Evolutionary conservation across 2,113 vertebrate species (phyloP).

Genomic region (Sphaerodactylus townsendi): DNA sequence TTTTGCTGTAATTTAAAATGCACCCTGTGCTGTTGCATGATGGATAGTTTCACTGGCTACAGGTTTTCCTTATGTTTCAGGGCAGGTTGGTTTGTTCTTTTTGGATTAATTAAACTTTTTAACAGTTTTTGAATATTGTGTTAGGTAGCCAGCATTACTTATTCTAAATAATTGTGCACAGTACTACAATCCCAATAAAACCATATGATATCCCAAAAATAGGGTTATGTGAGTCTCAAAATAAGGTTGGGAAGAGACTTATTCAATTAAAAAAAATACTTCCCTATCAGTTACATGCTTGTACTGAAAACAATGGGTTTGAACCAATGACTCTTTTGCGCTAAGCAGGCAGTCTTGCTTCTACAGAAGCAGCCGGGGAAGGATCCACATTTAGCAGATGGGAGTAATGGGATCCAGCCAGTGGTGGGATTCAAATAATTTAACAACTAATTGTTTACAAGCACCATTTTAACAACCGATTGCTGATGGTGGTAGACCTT

Average conservation of each 20-base stretch:
- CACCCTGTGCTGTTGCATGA: background rate
- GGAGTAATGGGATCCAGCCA: too few species aligned
- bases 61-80: constrained; percentile 5
- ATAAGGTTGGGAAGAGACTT: background rate
- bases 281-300: background rate
- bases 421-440: too few species aligned
- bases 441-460: too few species aligned
- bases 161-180: background rate
- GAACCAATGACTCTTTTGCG: too few species aligned
- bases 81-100: background rate
- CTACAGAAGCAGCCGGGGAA: too few species aligned
- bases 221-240: background rate
- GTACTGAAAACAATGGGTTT: background rate
- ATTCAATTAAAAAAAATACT: background rate
- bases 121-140: background rate
- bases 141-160: background rate
- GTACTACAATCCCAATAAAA: background rate
- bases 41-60: background rate
- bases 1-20: constrained; percentile 50
- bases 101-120: constrained; percentile 38
- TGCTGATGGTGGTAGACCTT: too few species aligned
- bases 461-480: too few species aligned
- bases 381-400: too few species aligned
- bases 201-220: background rate
- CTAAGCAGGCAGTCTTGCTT: too few species aligned